These are phyloP conservation scores for Actinernus sp. DNA, from an alignment of 92 coral and sea anemone genomes.

Conservation along the genomic window DNA sequence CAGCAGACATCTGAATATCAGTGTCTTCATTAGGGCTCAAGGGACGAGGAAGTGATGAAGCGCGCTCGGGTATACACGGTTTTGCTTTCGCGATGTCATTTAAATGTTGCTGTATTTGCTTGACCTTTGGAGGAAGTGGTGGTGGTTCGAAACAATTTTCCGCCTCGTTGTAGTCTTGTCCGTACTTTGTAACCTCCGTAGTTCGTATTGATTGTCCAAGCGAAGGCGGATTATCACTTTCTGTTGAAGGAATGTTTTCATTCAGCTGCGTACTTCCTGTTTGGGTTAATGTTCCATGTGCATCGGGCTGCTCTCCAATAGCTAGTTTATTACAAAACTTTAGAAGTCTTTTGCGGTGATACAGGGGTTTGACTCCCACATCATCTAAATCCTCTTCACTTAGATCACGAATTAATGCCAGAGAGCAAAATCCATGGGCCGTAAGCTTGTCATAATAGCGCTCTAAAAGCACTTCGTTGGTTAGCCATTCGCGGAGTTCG, in stretches of 20 bases:
- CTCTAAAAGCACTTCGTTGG: conserved; percentile 85
- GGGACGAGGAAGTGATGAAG: conserved; percentile 40
- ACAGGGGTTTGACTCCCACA: conserved; percentile 75
- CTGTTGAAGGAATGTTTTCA: background rate
- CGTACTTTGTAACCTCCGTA: conserved; percentile 4
- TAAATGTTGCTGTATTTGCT: background rate
- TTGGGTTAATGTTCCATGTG: conserved; percentile 7
- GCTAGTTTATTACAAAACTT: conserved; percentile 62
- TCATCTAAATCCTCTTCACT: conserved; percentile 74
- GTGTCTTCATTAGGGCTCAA: background rate
- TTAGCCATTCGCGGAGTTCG: conserved; percentile 86
- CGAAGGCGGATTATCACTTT: conserved; percentile 19
- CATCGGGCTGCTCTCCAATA: conserved; percentile 43
- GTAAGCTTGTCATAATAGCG: conserved; percentile 87
- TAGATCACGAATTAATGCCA: conserved; percentile 61
- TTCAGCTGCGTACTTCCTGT: conserved; percentile 1
- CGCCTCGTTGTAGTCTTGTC: background rate
- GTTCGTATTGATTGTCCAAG: background rate
- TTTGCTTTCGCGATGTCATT: conserved; percentile 10
- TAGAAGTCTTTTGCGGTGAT: conserved; percentile 88
- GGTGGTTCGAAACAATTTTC: background rate
- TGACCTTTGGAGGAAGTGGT: conserved; percentile 60
- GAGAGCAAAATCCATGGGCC: conserved; percentile 76
- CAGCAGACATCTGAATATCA: background rate
- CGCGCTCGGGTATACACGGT: conserved; percentile 46